Conservation (phyloP, 1,140 invertebrate species). For the Cephus cinctus region DNA sequence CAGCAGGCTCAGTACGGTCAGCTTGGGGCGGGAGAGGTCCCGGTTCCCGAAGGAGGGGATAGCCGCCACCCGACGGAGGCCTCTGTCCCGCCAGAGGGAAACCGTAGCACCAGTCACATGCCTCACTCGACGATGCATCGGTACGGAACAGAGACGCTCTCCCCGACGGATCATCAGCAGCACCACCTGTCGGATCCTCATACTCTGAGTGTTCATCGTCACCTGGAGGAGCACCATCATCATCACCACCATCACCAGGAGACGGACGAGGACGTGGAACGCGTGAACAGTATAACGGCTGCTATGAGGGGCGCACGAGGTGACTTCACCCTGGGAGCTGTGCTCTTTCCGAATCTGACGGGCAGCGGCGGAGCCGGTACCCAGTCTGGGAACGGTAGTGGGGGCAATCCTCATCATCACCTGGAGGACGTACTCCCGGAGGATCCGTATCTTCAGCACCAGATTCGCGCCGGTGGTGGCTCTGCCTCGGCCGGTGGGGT, state of each 20-base stretch:
- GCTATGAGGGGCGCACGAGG: constrained; percentile 34
- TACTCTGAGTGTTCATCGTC: constrained; percentile 13
- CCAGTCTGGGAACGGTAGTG: constrained; percentile 9
- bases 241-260: constrained; percentile 20
- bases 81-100: constrained; percentile 36
- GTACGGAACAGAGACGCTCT: constrained; percentile 44
- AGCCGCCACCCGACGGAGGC: constrained; percentile 33
- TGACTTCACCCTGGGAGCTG: constrained; percentile 30
- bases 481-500: constrained; percentile 17
- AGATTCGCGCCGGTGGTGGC: constrained; percentile 23
- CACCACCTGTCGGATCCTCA: constrained; percentile 18
- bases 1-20: constrained; percentile 23
- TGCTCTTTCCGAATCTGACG: constrained; percentile 31
- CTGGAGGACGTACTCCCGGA: constrained; percentile 41
- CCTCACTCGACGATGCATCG: constrained; percentile 51
- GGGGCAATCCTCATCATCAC: constrained; percentile 27
- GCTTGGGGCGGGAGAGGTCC: constrained; percentile 37
- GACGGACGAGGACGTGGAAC: constrained; percentile 26
- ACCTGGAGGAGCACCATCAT: constrained; percentile 24
- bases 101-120: constrained; percentile 46
- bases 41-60: constrained; percentile 46
- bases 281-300: constrained; percentile 33
- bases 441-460: constrained; percentile 41
- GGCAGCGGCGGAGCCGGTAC: not conserved
- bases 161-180: constrained; percentile 28